These are phyloP conservation scores for Bombylius major DNA, from an alignment of 2,888 invertebrate genomes.

Conservation along the genomic window DNA sequence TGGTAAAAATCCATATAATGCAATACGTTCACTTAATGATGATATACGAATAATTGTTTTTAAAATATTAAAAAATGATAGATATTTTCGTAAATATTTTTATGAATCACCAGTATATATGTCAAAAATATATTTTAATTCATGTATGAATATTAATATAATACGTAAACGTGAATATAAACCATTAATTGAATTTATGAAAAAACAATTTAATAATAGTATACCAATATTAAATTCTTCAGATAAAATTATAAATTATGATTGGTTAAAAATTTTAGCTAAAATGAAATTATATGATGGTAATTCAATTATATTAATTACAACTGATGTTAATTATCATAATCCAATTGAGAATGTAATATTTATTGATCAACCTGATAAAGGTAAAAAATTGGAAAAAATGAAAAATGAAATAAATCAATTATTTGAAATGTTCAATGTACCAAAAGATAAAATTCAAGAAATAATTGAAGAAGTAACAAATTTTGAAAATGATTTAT, in stretches of 20 bases:
- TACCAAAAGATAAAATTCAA: neutral
- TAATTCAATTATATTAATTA: neutral
- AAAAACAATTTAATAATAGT: neutral
- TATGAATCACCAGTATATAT: neutral
- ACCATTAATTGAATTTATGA: neutral
- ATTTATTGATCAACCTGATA: neutral
- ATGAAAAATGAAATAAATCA: neutral
- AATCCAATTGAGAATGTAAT: neutral
- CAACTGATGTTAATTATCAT: neutral
- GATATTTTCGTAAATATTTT: neutral
- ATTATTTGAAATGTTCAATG: neutral
- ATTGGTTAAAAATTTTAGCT: neutral
- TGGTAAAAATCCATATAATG: neutral
- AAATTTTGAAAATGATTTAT: constrained; percentile 10
- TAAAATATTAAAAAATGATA: neutral
- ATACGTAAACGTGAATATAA: neutral
- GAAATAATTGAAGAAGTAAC: neutral
- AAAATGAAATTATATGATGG: neutral
- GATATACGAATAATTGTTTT: neutral
- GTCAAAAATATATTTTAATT: neutral
- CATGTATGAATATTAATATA: constrained; percentile 1
- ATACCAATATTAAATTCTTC: neutral
- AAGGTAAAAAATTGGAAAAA: neutral
- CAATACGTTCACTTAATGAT: neutral
- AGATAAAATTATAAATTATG: neutral